phyloP scores from a whole-genome alignment of 2,113 vertebrate species.

The Jaculus jaculus region DNA sequence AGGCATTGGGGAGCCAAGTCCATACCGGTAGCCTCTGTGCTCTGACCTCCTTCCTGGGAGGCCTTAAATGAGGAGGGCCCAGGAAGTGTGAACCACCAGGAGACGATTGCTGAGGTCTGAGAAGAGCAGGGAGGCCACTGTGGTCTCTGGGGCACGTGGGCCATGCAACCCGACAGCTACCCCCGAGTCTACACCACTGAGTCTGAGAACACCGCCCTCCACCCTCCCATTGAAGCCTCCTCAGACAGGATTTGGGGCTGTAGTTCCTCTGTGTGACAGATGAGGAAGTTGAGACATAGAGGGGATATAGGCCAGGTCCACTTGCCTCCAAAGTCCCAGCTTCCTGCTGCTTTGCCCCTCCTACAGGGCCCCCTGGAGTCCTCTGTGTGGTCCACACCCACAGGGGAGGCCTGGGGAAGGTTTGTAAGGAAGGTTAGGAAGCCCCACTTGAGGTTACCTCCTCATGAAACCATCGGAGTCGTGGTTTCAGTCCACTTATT shows the following conservation, averaged over 20 bases:
- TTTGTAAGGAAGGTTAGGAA: rapidly evolving
- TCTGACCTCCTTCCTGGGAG: rapidly evolving
- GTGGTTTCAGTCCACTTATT: background rate
- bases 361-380: background rate
- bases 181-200: no score
- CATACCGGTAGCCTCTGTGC: background rate
- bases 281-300: background rate
- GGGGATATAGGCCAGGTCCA: background rate
- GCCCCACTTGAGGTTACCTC: background rate
- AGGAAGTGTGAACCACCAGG: background rate
- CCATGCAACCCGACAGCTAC: rapidly evolving
- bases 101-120: rapidly evolving
- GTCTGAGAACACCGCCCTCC: no score
- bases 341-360: no score
- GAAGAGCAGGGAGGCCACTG: rapidly evolving
- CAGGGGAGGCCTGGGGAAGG: no score
- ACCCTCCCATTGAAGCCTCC: background rate
- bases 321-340: background rate
- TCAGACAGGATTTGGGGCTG: rapidly evolving
- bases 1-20: background rate
- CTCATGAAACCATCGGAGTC: background rate
- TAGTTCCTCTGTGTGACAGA: background rate
- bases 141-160: background rate
- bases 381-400: background rate
- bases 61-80: background rate